These are phyloP conservation scores for Hydriomena furcata DNA, from an alignment of 2,888 invertebrate species.

Conservation along the genomic window DNA sequence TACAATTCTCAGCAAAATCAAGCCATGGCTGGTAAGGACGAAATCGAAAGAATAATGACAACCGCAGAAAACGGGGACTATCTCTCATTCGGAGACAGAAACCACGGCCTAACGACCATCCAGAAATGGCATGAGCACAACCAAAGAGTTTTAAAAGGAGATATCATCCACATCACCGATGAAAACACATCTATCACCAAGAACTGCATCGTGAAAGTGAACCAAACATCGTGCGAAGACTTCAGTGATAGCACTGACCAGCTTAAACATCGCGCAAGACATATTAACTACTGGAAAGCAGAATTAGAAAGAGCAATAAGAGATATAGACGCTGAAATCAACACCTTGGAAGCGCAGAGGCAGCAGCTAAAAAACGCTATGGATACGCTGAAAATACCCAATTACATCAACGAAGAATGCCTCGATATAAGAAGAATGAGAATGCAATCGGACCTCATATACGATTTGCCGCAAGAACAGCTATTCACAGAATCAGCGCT, in stretches of 20 bases:
- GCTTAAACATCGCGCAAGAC: constrained; percentile 64
- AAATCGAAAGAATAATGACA: constrained; percentile 43
- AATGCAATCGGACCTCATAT: constrained; percentile 88
- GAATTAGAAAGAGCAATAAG: constrained; percentile 71
- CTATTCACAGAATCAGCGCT: constrained; percentile 88
- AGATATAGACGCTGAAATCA: constrained; percentile 72
- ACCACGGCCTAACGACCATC: constrained; percentile 59
- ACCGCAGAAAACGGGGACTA: constrained; percentile 63
- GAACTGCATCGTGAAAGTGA: constrained; percentile 74
- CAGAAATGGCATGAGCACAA: constrained; percentile 71
- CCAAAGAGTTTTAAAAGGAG: constrained; percentile 63
- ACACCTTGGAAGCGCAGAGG: constrained; percentile 59
- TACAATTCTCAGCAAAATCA: too few relatives aligned
- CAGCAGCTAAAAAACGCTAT: constrained; percentile 77
- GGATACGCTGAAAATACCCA: constrained; percentile 62
- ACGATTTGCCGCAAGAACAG: constrained; percentile 90
- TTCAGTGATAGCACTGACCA: constrained; percentile 72
- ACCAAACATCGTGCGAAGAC: constrained; percentile 69
- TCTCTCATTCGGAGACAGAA: constrained; percentile 64
- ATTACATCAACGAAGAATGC: constrained; percentile 86
- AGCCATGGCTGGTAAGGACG: constrained; percentile 18
- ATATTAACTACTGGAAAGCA: constrained; percentile 75
- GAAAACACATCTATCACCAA: constrained; percentile 70
- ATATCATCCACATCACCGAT: constrained; percentile 69
- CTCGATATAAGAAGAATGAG: constrained; percentile 86